These are phyloP conservation scores for Callipepla squamata DNA, from an alignment of 2,113 vertebrate species.

Conservation along the genomic window DNA sequence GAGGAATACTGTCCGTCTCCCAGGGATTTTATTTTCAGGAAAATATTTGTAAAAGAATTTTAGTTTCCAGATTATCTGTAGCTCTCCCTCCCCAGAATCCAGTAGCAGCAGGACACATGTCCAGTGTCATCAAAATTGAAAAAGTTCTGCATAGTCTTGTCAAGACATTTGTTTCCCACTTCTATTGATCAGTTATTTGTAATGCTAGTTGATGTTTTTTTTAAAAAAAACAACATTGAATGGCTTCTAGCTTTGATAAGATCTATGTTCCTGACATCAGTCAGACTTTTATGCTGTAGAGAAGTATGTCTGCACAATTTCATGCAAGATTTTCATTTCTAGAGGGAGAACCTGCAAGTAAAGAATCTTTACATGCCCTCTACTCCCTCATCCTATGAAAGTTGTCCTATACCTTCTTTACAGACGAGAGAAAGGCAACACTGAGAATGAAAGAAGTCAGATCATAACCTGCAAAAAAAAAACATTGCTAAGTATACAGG, in stretches of 20 bases:
- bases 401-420: neutral
- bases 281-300: neutral
- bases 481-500: neutral
- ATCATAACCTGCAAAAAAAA: neutral
- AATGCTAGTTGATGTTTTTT: neutral
- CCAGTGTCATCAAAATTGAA: neutral
- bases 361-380: neutral
- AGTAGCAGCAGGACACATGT: neutral
- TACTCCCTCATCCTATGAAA: neutral
- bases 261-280: neutral
- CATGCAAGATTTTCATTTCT: neutral
- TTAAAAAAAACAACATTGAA: neutral
- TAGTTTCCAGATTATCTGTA: neutral
- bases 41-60: neutral
- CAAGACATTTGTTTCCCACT: neutral
- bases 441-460: neutral
- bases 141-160: neutral
- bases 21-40: neutral
- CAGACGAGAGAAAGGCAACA: neutral
- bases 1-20: neutral
- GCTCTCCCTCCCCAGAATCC: neutral
- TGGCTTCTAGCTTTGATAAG: neutral
- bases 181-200: neutral
- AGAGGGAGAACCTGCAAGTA: neutral
- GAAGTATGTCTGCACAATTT: neutral